Evolutionary conservation across 2,888 invertebrate species (phyloP), one percentile per base, ranked within the genome.

Genomic region (Mellilla xanthometata): DNA sequence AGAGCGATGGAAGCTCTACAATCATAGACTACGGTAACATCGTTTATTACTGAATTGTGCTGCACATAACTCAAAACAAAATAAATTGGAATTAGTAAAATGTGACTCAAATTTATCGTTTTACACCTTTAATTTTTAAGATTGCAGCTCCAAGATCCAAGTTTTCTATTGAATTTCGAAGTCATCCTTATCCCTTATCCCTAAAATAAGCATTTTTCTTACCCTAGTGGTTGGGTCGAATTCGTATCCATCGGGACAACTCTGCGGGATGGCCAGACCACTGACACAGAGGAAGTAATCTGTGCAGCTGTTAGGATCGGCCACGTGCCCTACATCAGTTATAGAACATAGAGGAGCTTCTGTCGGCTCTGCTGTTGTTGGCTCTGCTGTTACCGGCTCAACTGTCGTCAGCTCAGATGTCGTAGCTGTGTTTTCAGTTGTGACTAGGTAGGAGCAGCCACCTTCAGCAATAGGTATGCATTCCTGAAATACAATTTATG

Each of bases 231-330:
- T 27, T 8, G 47, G 38, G 8, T 47, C 34, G 29, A 38, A 52
- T 46, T 69, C 66, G 12, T 53, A 54, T 12, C 61, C 62, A 3
- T 31, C 39, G 1, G 43, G 47, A 19, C 69, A 69, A 19, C 29
- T 52, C 6, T 63, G 29, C 2, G 49, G 50, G 6, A 60, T 43
- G 0, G 60, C 47, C 7, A 46, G 29, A 0, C 69, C 69, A 5
- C 43, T 56, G 0, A 52, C 38, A 24, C 69, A 69, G 39, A 60
- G 24, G 12, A 42, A 59, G 38, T 56, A 59, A 0, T 22, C 36
- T 0, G 39, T 24, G 11, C 59, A 59, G 1, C 24, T 30, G 0
- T 59, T 49, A 0, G 49, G 49, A 0, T 56, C 24, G 0, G 59
- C 33, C 0, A 59, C 12, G 11, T 46, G 23, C 3, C 26, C 34